Conservation (phyloP, 92 coral and sea anemone species). For the Phenganax subtilis region DNA sequence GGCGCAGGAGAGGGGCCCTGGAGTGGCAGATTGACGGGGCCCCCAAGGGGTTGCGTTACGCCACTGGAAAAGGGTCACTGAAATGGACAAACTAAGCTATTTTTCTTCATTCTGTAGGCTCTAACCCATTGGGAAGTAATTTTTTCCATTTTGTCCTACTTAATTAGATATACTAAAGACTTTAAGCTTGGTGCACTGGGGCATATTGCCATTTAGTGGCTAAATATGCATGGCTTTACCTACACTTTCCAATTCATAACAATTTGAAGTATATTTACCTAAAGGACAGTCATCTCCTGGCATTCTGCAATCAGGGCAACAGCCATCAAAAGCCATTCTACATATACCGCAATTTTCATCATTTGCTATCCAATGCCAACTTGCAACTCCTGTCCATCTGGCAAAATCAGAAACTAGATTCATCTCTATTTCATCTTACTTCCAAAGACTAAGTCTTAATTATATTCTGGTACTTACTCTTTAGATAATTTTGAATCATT, state of each 20-base stretch:
- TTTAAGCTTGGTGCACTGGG: too few relatives aligned
- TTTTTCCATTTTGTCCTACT: too few relatives aligned
- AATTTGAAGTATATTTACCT: constrained; percentile 47
- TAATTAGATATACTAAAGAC: too few relatives aligned
- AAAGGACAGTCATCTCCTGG: constrained; percentile 99
- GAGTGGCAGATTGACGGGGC: too few relatives aligned
- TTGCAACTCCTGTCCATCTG: constrained; percentile 98
- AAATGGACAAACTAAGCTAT: too few relatives aligned
- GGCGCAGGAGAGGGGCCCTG: too few relatives aligned
- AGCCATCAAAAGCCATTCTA: constrained; percentile 98
- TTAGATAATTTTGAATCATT: neutral
- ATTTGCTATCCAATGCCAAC: constrained; percentile 98
- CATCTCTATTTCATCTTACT: neutral
- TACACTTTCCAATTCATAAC: neutral
- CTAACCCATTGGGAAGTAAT: too few relatives aligned
- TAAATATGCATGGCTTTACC: too few relatives aligned
- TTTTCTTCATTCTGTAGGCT: too few relatives aligned
- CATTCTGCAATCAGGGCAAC: constrained; percentile 89
- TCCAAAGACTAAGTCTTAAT: neutral
- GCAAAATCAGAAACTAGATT: neutral
- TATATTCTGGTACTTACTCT: neutral
- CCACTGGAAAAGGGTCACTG: too few relatives aligned
- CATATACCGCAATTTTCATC: constrained; percentile 99
- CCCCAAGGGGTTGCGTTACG: too few relatives aligned
- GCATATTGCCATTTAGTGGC: too few relatives aligned